Percentiles rank a stretch among this genome's conserved stretches.
These are phyloP conservation scores for Crepidodera aurea DNA, from an alignment of 2,888 invertebrate genomes.

Conservation along the genomic window DNA sequence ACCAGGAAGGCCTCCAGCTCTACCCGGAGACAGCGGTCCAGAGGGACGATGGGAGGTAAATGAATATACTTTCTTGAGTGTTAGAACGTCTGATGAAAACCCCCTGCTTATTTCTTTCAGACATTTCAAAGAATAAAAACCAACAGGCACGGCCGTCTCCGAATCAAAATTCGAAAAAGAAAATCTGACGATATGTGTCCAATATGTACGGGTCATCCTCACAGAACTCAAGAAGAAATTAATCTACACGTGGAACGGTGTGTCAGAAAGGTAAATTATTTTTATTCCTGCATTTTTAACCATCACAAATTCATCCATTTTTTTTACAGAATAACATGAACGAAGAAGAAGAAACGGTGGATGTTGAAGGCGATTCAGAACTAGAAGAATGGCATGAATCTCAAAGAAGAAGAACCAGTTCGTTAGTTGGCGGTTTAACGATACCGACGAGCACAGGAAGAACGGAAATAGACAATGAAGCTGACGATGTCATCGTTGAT, in stretches of 20 bases:
- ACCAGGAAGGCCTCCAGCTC: constrained; percentile 57
- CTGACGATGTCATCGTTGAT: constrained; percentile 60
- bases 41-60: constrained; percentile 73
- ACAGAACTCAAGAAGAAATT: constrained; percentile 68
- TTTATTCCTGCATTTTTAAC: background rate
- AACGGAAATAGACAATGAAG: constrained; percentile 56
- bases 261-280: constrained; percentile 63
- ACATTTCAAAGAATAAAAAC: constrained; percentile 75
- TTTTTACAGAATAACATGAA: constrained; percentile 48
- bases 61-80: no score
- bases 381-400: constrained; percentile 67
- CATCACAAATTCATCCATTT: background rate
- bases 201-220: constrained; percentile 68
- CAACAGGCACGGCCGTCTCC: constrained; percentile 73
- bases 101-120: constrained; percentile 60
- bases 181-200: constrained; percentile 73
- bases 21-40: constrained; percentile 63
- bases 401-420: constrained; percentile 55
- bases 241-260: constrained; percentile 72
- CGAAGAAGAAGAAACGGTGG: constrained; percentile 75
- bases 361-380: constrained; percentile 69
- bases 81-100: no score
- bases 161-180: constrained; percentile 72
- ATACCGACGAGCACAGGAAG: constrained; percentile 56
- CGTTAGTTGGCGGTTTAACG: constrained; percentile 47